Evolutionary conservation across 2,797 vertebrate species (phyloP).

Genomic region (Sardinella longiceps): DNA sequence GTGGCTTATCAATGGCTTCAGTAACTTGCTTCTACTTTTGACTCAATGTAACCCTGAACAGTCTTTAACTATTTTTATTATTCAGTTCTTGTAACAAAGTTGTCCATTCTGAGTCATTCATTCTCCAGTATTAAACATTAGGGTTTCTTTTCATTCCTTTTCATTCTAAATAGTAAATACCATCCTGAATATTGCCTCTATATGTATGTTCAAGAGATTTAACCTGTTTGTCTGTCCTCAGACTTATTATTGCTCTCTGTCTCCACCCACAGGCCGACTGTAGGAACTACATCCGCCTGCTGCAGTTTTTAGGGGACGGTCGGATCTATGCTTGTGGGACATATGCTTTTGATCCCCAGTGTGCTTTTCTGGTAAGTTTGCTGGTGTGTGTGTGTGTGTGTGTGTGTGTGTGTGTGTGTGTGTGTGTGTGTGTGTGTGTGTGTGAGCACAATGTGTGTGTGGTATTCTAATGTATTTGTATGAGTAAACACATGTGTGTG

Average conservation of each 20-base stretch:
- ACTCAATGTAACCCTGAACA: background rate
- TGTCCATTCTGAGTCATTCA: background rate
- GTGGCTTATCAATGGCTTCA: background rate
- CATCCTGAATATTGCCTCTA: background rate
- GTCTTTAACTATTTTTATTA: background rate
- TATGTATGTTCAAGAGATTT: background rate
- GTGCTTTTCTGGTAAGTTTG: conserved; percentile 82
- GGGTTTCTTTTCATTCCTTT: too few species aligned
- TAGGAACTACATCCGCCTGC: conserved; percentile 85
- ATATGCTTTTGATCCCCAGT: conserved; percentile 88
- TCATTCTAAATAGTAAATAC: too few species aligned
- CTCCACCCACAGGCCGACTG: conserved; percentile 81
- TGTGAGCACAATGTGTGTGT: background rate
- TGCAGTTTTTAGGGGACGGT: conserved; percentile 79
- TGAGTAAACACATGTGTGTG: background rate
- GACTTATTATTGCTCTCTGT: conserved; percentile 54
- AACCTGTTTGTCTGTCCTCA: background rate
- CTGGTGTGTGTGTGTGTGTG: conserved; percentile 30
- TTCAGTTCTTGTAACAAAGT: background rate
- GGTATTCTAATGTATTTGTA: background rate
- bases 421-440: conserved; percentile 22
- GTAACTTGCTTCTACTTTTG: too few species aligned
- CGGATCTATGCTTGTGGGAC: conserved; percentile 86
- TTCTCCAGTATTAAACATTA: background rate
- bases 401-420: conserved; percentile 54